Evolutionary conservation across 2,888 invertebrate genomes (phyloP).

Genomic region (Minunthozetes semirufus): DNA sequence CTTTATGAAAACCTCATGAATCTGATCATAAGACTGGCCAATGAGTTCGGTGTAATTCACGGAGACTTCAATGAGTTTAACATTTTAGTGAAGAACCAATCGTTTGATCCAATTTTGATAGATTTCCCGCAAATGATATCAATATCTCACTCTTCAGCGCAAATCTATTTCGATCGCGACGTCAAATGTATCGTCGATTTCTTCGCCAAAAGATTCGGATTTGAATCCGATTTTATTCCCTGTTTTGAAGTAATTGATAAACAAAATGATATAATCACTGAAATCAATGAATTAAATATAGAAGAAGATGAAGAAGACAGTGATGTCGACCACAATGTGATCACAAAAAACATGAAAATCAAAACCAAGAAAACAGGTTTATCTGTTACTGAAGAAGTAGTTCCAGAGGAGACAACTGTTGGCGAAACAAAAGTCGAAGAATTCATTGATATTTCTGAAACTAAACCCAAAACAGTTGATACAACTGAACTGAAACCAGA

Average conservation of each 20-base stretch:
- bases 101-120: conserved; percentile 76
- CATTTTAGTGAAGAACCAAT: conserved; percentile 78
- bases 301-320: neutral
- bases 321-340: neutral
- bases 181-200: conserved; percentile 84
- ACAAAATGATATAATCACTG: neutral
- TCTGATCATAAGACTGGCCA: conserved; percentile 78
- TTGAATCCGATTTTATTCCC: conserved; percentile 54
- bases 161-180: conserved; percentile 82
- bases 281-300: neutral
- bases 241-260: conserved; percentile 29
- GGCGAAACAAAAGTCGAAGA: too few species aligned
- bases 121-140: conserved; percentile 93
- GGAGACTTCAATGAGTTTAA: conserved; percentile 99
- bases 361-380: too few species aligned
- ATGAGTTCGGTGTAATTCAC: conserved; percentile 86
- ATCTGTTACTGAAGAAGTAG: too few species aligned
- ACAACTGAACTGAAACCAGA: too few species aligned
- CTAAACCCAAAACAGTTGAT: too few species aligned
- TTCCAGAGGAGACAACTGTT: too few species aligned
- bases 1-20: conserved; percentile 92
- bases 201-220: conserved; percentile 80
- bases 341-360: too few species aligned
- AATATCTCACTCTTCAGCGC: conserved; percentile 32
- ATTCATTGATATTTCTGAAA: too few species aligned